These are phyloP conservation scores for Leptopilina myrica DNA, from an alignment of 2,888 invertebrate genomes.

Conservation along the genomic window DNA sequence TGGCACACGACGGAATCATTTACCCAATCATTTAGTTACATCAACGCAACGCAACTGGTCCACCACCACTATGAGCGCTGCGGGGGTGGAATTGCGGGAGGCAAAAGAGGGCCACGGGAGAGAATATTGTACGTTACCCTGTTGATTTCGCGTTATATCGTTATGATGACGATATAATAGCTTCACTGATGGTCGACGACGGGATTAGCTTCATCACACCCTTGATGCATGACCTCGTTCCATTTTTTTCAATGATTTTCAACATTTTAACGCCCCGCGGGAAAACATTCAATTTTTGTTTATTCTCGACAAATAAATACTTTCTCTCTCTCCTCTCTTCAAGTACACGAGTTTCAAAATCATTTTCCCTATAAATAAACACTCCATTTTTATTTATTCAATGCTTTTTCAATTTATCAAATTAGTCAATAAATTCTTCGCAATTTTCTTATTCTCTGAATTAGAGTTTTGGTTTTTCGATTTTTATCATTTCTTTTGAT, in stretches of 20 bases:
- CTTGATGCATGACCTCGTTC: constrained; percentile 52
- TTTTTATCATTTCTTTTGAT: no score
- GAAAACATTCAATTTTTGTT: constrained; percentile 39
- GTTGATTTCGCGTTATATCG: constrained; percentile 76
- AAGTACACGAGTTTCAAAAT: no score
- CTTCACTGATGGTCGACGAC: constrained; percentile 66
- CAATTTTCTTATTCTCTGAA: no score
- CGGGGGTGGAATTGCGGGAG: constrained; percentile 46
- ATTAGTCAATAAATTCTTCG: no score
- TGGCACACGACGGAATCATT: constrained; percentile 76
- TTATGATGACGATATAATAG: constrained; percentile 76
- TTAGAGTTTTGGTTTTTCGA: no score
- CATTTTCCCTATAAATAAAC: no score
- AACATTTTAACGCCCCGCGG: constrained; percentile 24
- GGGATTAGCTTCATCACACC: constrained; percentile 68
- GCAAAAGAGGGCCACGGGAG: constrained; percentile 49
- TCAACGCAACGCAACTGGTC: constrained; percentile 71
- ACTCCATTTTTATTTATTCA: no score
- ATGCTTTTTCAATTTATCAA: no score
- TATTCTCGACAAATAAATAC: constrained; percentile 6
- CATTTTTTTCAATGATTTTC: constrained; percentile 32
- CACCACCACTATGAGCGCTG: constrained; percentile 48
- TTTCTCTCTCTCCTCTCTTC: constrained; percentile 12
- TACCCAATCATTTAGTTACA: constrained; percentile 77
- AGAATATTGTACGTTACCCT: constrained; percentile 70